Base-by-base conservation (phyloP, 2,113 vertebrate species). In the Mixornis gularis region DNA sequence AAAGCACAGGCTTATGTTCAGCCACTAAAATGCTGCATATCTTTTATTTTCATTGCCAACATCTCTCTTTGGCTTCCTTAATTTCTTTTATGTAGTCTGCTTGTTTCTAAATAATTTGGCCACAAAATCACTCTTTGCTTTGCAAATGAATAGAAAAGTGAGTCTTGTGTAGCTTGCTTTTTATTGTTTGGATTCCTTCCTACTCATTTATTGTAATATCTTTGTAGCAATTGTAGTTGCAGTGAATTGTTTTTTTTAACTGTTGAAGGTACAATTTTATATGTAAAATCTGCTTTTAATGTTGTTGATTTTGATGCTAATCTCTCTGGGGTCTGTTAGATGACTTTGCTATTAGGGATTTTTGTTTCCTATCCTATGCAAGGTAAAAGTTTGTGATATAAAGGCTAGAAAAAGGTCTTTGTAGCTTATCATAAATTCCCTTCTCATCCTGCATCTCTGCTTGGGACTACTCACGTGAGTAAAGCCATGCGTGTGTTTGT, bases 371-470 rank as follows among this genome's bases (percentile, higher is more conserved):
- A 1, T 58, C 27, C 62, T 92, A 2, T 70, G 36, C 11, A 10
- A 93, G 30, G 56, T 76, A 30, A 29, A 85, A 89, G 48, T 73
- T 87, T 51, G 51, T 91, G 36, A 53, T 85, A 21, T 51, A 36
- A 87, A 94, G 51, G 46, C 68, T 89, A 91, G 85, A 91, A 40
- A 71, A 85, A 79, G 77, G 59, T 85, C 66, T 87, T 73, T 59
- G 46, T 94, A 92, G 87, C 70, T 93, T 91, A 93, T 96, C 43
- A 94, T 85, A 91, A 94, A 96, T 93, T 96, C 89, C 95, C 85
- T 96, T 93, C 92, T 96, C 94, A 85, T 77, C 87, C 94, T 89
- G 95, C 92, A 92, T 95, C 92, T 93, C 91, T 93, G 58, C 59
- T 95, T 92, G 89, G 94, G 81, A 96, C 94, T 70, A 1, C 63